Percentiles rank a stretch among this genome's conserved stretches.
Conservation (phyloP, 2,888 invertebrate genomes). For the Falcaria lacertinaria region DNA sequence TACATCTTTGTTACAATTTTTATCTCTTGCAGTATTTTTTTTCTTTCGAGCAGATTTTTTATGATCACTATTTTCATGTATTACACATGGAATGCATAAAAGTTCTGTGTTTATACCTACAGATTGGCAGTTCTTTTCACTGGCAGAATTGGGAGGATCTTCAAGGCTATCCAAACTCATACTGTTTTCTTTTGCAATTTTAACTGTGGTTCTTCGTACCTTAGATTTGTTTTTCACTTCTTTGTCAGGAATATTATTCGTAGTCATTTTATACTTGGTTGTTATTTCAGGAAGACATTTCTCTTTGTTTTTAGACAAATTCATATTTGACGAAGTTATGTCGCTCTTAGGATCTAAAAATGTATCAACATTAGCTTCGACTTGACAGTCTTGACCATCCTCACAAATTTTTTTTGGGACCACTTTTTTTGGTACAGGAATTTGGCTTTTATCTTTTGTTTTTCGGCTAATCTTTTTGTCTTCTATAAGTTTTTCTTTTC, state of each 20-base stretch:
- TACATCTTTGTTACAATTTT: slow-evolving; percentile 13
- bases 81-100: slow-evolving; percentile 63
- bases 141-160: slow-evolving; percentile 24
- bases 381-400: slow-evolving; percentile 11
- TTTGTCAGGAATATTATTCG: slow-evolving; percentile 2
- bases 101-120: slow-evolving; percentile 64
- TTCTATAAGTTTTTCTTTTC: slow-evolving; percentile 28
- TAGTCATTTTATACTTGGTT: background rate
- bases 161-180: slow-evolving; percentile 70
- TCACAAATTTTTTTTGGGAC: slow-evolving; percentile 17
- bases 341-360: slow-evolving; percentile 13
- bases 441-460: slow-evolving; percentile 45
- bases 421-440: slow-evolving; percentile 46
- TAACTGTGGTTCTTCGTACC: slow-evolving; percentile 17
- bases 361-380: slow-evolving; percentile 10
- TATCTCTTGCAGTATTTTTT: slow-evolving; percentile 15
- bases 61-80: slow-evolving; percentile 46
- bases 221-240: slow-evolving; percentile 18
- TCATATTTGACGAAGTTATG: slow-evolving; percentile 9
- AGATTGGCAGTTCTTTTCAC: slow-evolving; percentile 43
- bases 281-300: background rate
- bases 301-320: background rate
- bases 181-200: slow-evolving; percentile 47
- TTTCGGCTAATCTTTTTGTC: slow-evolving; percentile 16
- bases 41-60: slow-evolving; percentile 30